A percentile compares a stretch with the other conserved stretches of the same genome.
Evolutionary conservation across 1,140 invertebrate genomes (phyloP).

Genomic region (Batillaria attramentaria): DNA sequence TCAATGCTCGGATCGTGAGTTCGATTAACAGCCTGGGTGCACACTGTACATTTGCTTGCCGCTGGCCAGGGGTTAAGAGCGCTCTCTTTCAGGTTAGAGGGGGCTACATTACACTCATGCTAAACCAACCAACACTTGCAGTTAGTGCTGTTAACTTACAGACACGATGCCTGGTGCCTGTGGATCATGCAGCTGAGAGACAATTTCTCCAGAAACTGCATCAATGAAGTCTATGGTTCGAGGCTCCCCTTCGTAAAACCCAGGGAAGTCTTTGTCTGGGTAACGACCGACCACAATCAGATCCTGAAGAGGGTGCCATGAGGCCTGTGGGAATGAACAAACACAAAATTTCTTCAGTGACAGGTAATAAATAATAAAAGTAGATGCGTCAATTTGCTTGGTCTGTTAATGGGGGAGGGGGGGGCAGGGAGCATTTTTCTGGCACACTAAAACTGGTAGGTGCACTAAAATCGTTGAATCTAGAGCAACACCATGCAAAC

Average conservation of each 20-base stretch:
- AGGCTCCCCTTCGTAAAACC: conserved; percentile 50
- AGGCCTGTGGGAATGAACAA: conserved; percentile 59
- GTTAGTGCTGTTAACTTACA: too few relatives aligned
- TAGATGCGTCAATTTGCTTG: not conserved
- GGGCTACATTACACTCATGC: not conserved
- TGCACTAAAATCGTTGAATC: not conserved
- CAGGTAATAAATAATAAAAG: not conserved
- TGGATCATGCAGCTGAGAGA: conserved; percentile 55
- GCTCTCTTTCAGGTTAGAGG: not conserved
- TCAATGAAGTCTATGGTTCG: conserved; percentile 69
- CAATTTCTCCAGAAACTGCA: conserved; percentile 57
- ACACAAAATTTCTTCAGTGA: not conserved
- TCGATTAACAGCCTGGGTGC: too few relatives aligned
- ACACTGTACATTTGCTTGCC: too few relatives aligned
- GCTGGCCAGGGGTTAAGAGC: not conserved
- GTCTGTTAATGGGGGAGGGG: not conserved
- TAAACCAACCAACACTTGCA: too few relatives aligned
- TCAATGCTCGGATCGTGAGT: too few relatives aligned
- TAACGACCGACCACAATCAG: conserved; percentile 69
- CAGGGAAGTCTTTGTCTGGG: conserved; percentile 61
- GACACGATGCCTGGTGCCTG: conserved; percentile 57
- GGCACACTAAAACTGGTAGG: too few relatives aligned
- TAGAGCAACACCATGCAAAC: too few relatives aligned
- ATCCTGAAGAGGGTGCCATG: conserved; percentile 71
- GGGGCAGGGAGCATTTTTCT: not conserved